phyloP scores from a whole-genome alignment of 2,113 vertebrate species.

The Macrotis lagotis region DNA sequence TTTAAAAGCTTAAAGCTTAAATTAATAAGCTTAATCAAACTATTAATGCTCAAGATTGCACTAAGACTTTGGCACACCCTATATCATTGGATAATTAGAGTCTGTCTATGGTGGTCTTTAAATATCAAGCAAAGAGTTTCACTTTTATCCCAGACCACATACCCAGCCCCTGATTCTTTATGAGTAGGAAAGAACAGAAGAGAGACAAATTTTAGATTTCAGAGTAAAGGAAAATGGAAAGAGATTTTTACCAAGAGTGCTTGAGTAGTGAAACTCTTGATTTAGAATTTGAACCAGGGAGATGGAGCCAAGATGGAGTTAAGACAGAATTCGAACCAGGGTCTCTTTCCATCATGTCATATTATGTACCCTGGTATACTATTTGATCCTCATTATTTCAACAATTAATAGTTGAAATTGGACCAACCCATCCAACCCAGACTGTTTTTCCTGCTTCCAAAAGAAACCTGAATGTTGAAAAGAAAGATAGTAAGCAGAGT shows the following conservation, averaged over 20 bases:
- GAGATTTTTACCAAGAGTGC: neutral
- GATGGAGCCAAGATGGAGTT: too few relatives aligned
- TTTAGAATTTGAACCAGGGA: neutral
- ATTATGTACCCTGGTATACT: neutral
- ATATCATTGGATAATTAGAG: neutral
- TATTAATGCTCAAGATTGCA: neutral
- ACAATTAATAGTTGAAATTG: neutral
- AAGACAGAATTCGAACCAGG: neutral
- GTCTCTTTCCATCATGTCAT: neutral
- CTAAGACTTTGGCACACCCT: neutral
- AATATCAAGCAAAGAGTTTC: neutral
- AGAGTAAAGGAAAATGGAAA: neutral
- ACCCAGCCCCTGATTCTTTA: neutral
- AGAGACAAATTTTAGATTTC: neutral
- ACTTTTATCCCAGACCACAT: neutral
- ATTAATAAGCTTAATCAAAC: neutral
- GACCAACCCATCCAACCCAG: neutral
- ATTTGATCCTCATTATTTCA: neutral
- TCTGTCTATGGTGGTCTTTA: neutral
- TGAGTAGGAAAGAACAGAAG: neutral
- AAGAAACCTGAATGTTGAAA: neutral
- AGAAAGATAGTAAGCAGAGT: neutral
- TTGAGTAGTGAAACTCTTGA: neutral
- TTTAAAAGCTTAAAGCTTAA: neutral
- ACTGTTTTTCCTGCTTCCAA: neutral